Percentiles rank a stretch among this genome's conserved stretches.
Conservation (phyloP, 2,113 vertebrate genomes). For the Semnopithecus entellus region DNA sequence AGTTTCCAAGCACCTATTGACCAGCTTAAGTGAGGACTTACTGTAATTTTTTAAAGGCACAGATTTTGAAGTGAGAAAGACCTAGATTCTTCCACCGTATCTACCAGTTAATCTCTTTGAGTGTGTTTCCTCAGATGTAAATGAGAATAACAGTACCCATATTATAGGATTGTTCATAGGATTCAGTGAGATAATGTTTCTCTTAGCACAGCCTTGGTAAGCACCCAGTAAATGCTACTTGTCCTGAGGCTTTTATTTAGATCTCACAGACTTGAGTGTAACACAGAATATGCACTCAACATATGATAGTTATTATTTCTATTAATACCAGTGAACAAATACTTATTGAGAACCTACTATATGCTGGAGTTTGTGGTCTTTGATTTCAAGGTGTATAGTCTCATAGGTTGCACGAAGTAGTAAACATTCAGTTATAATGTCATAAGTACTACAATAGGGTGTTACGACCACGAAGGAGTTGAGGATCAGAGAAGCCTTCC, state of each 20-base stretch:
- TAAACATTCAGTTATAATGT: not conserved
- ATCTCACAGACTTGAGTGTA: not conserved
- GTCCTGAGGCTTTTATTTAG: not conserved
- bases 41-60: not conserved
- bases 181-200: not conserved
- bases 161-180: not conserved
- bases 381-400: not conserved
- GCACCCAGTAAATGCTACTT: not conserved
- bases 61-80: not conserved
- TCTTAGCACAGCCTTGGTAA: not conserved
- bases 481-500: not conserved
- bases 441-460: not conserved
- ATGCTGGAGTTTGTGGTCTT: not conserved
- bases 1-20: not conserved
- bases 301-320: slow-evolving; percentile 1
- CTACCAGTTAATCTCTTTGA: not conserved
- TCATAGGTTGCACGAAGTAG: not conserved
- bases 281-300: not conserved
- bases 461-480: not conserved
- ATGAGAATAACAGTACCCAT: not conserved
- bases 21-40: not conserved
- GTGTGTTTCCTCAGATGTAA: not conserved
- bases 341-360: not conserved
- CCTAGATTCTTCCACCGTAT: not conserved
- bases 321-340: not conserved